phyloP scores from a whole-genome alignment of 2,113 vertebrate species.

The Muntiacus reevesi region DNA sequence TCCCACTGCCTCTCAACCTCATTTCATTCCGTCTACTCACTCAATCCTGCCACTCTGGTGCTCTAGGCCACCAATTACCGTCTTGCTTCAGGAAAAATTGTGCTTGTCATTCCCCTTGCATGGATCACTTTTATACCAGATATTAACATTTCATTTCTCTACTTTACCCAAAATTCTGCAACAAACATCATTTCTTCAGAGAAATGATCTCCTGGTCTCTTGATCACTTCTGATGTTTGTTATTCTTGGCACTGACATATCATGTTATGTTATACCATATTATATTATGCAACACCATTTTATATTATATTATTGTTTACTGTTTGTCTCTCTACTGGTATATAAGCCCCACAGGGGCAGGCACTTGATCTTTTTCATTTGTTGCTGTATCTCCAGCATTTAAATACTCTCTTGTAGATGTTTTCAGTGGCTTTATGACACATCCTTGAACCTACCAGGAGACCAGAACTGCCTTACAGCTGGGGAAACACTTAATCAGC shows the following conservation, averaged over 20 bases:
- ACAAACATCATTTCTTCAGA: not conserved
- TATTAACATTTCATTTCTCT: not conserved
- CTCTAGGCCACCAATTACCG: not conserved
- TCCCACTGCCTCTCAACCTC: not conserved
- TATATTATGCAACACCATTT: not conserved
- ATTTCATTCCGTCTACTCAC: not conserved
- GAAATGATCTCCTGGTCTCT: not conserved
- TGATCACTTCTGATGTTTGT: not conserved
- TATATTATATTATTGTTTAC: not conserved
- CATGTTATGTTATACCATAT: not conserved
- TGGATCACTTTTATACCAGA: not conserved
- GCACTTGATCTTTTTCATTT: not conserved
- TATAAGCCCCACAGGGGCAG: not conserved
- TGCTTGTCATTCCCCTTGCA: not conserved
- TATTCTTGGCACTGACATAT: not conserved
- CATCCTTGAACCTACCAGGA: not conserved
- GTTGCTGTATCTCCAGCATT: not conserved
- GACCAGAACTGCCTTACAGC: not conserved
- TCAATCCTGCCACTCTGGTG: not conserved
- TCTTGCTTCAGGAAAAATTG: not conserved
- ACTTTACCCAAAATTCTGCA: not conserved
- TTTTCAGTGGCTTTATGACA: not conserved
- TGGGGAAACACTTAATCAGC: not conserved
- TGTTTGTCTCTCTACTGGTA: not conserved
- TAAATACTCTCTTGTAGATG: not conserved